These are phyloP conservation scores for Drosophila sucinea DNA, from an alignment of 1,140 invertebrate species.

Conservation along the genomic window DNA sequence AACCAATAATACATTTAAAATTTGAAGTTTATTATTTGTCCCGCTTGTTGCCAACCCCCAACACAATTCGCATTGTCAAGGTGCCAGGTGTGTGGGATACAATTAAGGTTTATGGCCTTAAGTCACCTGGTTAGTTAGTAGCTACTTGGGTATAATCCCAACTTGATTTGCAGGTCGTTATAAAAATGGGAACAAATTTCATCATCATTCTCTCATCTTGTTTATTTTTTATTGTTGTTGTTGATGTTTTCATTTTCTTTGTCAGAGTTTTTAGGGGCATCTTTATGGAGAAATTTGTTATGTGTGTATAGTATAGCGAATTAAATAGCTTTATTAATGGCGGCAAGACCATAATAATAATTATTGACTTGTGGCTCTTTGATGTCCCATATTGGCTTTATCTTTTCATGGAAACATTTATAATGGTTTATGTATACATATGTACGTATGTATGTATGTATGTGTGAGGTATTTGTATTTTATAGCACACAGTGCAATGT, in stretches of 20 bases:
- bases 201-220: slow-evolving; percentile 7
- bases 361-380: slow-evolving; percentile 24
- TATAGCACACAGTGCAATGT: slow-evolving; percentile 14
- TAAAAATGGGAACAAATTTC: slow-evolving; percentile 9
- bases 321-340: slow-evolving; percentile 7
- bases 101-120: slow-evolving; percentile 36
- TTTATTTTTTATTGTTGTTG: neutral
- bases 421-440: neutral
- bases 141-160: slow-evolving; percentile 19
- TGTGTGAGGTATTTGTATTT: neutral
- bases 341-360: slow-evolving; percentile 5
- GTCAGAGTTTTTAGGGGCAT: neutral
- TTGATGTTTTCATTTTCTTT: neutral
- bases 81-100: neutral
- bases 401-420: slow-evolving; percentile 7
- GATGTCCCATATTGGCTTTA: slow-evolving; percentile 21
- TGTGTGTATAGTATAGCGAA: neutral
- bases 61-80: neutral
- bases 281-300: slow-evolving; percentile 16
- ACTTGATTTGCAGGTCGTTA: slow-evolving; percentile 8
- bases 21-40: too few species aligned
- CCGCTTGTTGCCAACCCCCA: neutral
- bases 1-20: slow-evolving; percentile 9
- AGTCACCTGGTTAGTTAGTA: slow-evolving; percentile 34
- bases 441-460: too few species aligned